Evolutionary conservation across 2,797 vertebrate genomes (phyloP).

Genomic region (Hydrocynus forskahlii): DNA sequence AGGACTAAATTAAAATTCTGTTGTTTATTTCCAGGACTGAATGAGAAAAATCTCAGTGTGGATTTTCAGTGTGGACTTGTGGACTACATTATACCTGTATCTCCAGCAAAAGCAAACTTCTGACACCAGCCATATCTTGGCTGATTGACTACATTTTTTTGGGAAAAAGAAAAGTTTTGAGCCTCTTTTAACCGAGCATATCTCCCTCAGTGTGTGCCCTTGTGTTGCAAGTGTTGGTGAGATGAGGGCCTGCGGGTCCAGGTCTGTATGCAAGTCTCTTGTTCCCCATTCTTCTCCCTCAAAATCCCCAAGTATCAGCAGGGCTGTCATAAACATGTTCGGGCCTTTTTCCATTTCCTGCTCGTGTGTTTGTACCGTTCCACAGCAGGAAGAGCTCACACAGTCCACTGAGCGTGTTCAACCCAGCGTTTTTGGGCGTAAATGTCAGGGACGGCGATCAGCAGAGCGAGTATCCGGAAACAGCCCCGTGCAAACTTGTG

Average conservation of each 20-base stretch:
- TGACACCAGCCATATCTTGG: too few species aligned
- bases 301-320: constrained; percentile 21
- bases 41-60: too few species aligned
- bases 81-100: too few species aligned
- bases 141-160: too few species aligned
- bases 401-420: constrained; percentile 28
- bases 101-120: too few species aligned
- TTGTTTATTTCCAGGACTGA: too few species aligned
- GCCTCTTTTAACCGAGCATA: too few species aligned
- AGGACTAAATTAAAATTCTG: too few species aligned
- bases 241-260: background rate
- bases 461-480: background rate
- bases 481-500: constrained; percentile 7
- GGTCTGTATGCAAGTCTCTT: constrained; percentile 1
- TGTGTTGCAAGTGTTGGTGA: too few species aligned
- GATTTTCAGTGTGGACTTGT: too few species aligned
- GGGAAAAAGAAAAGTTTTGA: too few species aligned
- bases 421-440: constrained; percentile 25
- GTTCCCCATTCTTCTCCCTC: constrained; percentile 38
- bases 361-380: constrained; percentile 14
- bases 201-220: too few species aligned
- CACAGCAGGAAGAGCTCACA: constrained; percentile 19
- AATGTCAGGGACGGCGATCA: constrained; percentile 35
- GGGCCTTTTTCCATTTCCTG: constrained; percentile 38
- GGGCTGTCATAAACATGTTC: constrained; percentile 17